Evolutionary conservation across 2,113 vertebrate genomes (phyloP).

Genomic region (Alouatta palliata): DNA sequence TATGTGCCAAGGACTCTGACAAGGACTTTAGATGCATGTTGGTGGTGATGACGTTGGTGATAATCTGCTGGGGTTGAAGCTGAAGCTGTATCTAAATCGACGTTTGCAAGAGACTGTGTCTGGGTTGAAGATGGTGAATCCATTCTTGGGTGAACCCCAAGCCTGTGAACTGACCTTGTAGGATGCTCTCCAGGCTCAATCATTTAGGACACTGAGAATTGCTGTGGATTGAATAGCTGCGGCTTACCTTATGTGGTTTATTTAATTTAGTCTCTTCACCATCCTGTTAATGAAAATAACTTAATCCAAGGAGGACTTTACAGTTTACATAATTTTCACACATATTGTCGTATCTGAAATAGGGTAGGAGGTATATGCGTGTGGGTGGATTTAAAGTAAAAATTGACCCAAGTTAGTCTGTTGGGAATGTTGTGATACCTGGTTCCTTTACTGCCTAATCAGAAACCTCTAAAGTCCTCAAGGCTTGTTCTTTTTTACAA

Average conservation of each 20-base stretch:
- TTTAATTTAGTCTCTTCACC: background rate
- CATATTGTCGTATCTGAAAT: background rate
- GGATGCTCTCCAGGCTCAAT: background rate
- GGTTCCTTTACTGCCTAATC: background rate
- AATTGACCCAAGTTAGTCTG: background rate
- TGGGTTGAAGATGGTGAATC: background rate
- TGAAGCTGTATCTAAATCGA: background rate
- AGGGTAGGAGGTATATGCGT: background rate
- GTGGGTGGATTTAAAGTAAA: background rate
- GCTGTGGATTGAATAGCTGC: background rate
- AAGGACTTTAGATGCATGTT: background rate
- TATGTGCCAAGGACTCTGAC: background rate
- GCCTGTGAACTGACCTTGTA: background rate
- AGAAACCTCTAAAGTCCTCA: conserved; percentile 32
- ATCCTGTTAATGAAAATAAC: background rate
- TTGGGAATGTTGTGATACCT: background rate
- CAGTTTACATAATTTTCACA: background rate
- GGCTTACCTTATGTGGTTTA: background rate
- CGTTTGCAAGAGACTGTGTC: background rate
- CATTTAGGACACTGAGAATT: background rate
- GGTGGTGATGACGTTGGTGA: background rate
- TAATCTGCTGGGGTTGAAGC: too few species aligned
- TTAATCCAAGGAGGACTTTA: background rate
- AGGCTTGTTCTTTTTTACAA: background rate
- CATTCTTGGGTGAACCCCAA: background rate